Base-by-base conservation (phyloP, 2,113 vertebrate species). In the Python bivittatus region DNA sequence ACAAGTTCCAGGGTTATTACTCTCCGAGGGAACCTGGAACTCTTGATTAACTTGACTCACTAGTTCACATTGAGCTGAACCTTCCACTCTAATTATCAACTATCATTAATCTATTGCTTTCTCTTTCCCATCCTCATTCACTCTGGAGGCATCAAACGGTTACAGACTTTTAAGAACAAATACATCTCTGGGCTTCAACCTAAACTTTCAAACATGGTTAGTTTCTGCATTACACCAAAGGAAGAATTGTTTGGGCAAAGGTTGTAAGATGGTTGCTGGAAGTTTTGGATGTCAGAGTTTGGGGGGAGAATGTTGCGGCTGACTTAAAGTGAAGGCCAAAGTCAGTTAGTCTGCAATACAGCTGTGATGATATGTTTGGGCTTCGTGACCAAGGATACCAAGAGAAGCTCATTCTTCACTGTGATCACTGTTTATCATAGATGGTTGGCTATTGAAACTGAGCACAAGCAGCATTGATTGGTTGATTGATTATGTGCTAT, bases 41-140 rank as follows among this genome's bases (percentile, higher is more conserved):
- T 93, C 92, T 94, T 96, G 95, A 97, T 97, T 97, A 97, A 97
- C 94, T 97, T 97, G 96, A 96, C 95, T 97, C 94, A 95, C 95
- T 96, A 94, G 90, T 95, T 96, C 97, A 96, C 58, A 94, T 93
- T 94, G 93, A 96, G 94, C 94, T 94, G 95, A 96, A 94, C 94
- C 96, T 96, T 95, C 95, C 90, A 94, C 96, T 94, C 95, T 95
- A 96, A 97, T 97, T 96, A 96, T 96, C 96, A 95, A 87, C 94
- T 95, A 96, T 95, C 94, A 94, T 97, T 96, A 95, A 94, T 96
- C 94, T 92, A 84, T 83, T 20, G 91, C 93, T 92, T 93, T 89
- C 48, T 94, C 92, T 96, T 92, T 91, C 94, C 94, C 91, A 95
- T 64, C 92, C 94, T 68, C 38, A 93, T 96, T 96, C 89, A 92